phyloP scores from a whole-genome alignment of 2,113 vertebrate species.

The Laterallus jamaicensis region DNA sequence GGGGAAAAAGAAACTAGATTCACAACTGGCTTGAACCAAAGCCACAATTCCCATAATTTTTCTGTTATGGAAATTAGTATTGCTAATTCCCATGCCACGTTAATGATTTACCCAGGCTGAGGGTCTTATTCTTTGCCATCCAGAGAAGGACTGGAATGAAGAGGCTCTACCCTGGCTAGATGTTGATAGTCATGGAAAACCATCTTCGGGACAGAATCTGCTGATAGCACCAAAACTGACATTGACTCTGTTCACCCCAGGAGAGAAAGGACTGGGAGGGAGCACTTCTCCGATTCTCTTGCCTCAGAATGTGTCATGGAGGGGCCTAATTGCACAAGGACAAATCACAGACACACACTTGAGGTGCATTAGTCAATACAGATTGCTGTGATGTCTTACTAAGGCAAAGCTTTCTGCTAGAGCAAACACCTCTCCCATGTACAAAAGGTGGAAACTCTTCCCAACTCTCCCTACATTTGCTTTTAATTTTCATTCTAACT shows the following conservation, averaged over 20 bases:
- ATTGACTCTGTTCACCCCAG: not conserved
- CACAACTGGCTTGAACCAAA: not conserved
- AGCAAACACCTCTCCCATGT: not conserved
- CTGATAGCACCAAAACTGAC: not conserved
- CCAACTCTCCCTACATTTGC: not conserved
- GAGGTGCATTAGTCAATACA: not conserved
- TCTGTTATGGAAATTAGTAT: not conserved
- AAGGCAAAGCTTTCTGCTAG: not conserved
- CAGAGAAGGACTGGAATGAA: not conserved
- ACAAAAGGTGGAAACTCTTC: not conserved
- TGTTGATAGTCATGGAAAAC: not conserved
- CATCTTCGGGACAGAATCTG: not conserved
- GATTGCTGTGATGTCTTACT: not conserved
- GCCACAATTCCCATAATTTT: not conserved
- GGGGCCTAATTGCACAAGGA: not conserved
- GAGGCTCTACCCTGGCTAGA: not conserved
- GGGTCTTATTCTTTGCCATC: not conserved
- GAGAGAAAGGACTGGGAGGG: not conserved
- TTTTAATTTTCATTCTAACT: conserved; percentile 26
- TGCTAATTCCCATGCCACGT: not conserved
- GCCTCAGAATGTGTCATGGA: not conserved
- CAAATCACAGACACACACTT: not conserved
- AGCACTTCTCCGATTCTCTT: not conserved
- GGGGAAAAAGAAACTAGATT: not conserved
- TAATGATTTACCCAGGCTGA: not conserved